Conservation (phyloP, 2,888 invertebrate genomes). For the Fissipunctia ypsillon region DNA sequence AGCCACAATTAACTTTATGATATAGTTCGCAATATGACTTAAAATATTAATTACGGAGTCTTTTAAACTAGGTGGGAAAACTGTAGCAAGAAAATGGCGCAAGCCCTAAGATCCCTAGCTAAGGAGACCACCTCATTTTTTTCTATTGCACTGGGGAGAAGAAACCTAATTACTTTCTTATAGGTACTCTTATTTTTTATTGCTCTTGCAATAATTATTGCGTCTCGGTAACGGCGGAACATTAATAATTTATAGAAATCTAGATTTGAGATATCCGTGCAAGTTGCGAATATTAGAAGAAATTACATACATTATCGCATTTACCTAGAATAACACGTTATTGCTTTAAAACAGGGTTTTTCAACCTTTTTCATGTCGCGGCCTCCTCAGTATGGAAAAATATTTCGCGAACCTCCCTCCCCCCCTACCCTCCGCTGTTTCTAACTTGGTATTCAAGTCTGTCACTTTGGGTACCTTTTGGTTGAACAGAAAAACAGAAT, state of each 20-base stretch:
- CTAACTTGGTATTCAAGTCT: too few relatives aligned
- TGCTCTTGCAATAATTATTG: conserved; percentile 2
- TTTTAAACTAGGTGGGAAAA: not conserved
- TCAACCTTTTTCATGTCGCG: too few relatives aligned
- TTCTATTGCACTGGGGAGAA: conserved; percentile 5
- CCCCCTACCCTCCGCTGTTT: too few relatives aligned
- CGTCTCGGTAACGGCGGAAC: not conserved
- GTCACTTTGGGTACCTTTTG: too few relatives aligned
- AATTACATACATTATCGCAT: not conserved
- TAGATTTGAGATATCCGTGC: too few relatives aligned
- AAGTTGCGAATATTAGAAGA: not conserved
- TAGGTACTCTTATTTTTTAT: not conserved
- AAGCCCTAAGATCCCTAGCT: not conserved
- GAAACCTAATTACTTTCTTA: conserved; percentile 12
- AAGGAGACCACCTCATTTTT: conserved; percentile 6
- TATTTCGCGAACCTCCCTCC: too few relatives aligned
- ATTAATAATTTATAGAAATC: not conserved
- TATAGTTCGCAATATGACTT: conserved; percentile 38
- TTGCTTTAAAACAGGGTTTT: too few relatives aligned
- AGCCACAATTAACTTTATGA: conserved; percentile 27
- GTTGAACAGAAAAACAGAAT: too few relatives aligned
- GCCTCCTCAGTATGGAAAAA: too few relatives aligned
- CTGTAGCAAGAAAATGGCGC: conserved; percentile 25
- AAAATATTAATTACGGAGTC: conserved; percentile 39
- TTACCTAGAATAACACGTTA: too few relatives aligned